Conservation (phyloP, 2,797 vertebrate genomes). For the Crax fasciolata region DNA sequence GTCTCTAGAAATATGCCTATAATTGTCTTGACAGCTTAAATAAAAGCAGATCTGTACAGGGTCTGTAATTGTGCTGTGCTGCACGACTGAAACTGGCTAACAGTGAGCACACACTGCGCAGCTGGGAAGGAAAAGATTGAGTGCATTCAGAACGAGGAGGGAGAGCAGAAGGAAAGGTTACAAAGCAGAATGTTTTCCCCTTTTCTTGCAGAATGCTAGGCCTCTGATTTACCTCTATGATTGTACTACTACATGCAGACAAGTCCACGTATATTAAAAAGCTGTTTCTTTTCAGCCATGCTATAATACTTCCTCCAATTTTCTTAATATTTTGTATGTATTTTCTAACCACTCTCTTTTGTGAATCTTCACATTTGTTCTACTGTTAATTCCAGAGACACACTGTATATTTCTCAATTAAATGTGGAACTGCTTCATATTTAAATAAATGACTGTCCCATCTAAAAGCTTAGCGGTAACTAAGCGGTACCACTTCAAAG, state of each 20-base stretch:
- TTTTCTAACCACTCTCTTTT: background rate
- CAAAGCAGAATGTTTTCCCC: background rate
- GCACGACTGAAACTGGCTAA: constrained; percentile 39
- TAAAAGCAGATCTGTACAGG: constrained; percentile 61
- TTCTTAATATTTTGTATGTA: background rate
- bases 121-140: constrained; percentile 21
- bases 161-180: constrained; percentile 33
- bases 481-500: background rate
- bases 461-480: background rate
- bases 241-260: background rate
- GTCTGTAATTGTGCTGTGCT: constrained; percentile 52
- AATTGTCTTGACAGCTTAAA: constrained; percentile 69
- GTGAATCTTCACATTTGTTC: background rate
- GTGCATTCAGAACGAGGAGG: background rate
- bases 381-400: background rate
- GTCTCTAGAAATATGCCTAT: constrained; percentile 28
- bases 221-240: background rate
- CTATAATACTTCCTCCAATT: background rate
- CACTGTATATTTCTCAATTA: background rate
- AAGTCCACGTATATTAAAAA: background rate
- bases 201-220: constrained; percentile 17
- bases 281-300: background rate
- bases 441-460: background rate
- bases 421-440: background rate
- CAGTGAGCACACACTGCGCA: constrained; percentile 53